These are phyloP conservation scores for Sternotherus odoratus DNA, from an alignment of 2,797 vertebrate genomes.

Conservation along the genomic window DNA sequence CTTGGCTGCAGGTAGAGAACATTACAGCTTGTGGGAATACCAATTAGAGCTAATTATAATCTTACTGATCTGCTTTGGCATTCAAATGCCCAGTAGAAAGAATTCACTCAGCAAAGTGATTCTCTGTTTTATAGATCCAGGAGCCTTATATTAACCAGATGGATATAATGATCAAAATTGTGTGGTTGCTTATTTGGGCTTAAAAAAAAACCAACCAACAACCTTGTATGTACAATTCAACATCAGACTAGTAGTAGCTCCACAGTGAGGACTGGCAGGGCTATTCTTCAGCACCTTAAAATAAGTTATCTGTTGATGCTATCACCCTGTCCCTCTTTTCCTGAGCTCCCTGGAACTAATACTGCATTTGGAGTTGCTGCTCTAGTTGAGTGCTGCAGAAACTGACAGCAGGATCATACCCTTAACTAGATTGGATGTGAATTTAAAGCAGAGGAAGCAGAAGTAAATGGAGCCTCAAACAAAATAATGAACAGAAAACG, in stretches of 20 bases:
- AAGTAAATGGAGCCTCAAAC: neutral
- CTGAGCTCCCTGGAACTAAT: neutral
- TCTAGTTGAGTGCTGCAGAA: neutral
- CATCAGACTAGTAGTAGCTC: neutral
- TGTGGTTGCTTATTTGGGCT: neutral
- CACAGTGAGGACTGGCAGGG: neutral
- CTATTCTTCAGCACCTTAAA: neutral
- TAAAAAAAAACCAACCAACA: neutral
- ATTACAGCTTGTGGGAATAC: conserved; percentile 22
- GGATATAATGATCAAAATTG: neutral
- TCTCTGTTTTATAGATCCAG: neutral
- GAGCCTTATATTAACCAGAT: neutral
- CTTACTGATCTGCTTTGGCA: conserved; percentile 1
- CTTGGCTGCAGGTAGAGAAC: conserved; percentile 14
- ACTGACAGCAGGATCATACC: neutral
- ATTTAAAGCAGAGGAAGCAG: neutral
- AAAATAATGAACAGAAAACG: neutral
- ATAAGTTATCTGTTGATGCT: neutral
- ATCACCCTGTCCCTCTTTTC: neutral
- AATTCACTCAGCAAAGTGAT: neutral
- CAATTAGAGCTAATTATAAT: conserved; percentile 52
- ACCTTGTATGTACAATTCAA: neutral
- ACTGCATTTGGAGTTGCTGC: neutral
- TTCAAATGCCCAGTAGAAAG: conserved; percentile 12
- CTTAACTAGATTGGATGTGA: fast-evolving